Evolutionary conservation across 2,797 vertebrate species (phyloP).

Genomic region (Rhinatrema bivittatum): DNA sequence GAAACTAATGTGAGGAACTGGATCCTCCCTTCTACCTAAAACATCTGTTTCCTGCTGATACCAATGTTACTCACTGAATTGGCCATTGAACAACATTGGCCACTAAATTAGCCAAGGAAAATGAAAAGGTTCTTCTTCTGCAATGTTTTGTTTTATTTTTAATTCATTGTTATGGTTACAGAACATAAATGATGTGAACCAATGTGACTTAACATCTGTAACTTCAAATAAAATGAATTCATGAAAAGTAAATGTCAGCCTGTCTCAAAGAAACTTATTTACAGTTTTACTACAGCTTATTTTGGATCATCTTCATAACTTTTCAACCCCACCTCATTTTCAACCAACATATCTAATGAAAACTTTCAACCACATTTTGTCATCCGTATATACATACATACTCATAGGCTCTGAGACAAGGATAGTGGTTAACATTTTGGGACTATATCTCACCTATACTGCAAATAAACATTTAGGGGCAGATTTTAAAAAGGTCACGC

Average conservation of each 20-base stretch:
- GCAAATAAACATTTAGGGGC: no score
- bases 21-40: background rate
- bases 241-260: slow-evolving; percentile 1
- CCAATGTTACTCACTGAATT: background rate
- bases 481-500: no score
- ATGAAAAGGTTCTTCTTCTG: slow-evolving; percentile 12
- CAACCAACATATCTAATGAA: slow-evolving; percentile 15
- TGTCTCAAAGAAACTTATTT: slow-evolving; percentile 1
- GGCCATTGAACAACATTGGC: no score
- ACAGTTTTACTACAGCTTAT: slow-evolving; percentile 22
- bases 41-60: slow-evolving; percentile 24
- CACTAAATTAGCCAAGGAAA: background rate
- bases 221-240: background rate
- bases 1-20: background rate
- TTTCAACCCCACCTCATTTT: no score
- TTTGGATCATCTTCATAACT: slow-evolving; percentile 26
- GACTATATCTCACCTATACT: slow-evolving; percentile 5
- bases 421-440: background rate
- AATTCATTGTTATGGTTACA: no score
- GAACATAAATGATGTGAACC: no score
- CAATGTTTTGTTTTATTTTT: no score
- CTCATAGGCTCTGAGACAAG: background rate
- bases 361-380: slow-evolving; percentile 11
- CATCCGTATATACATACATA: slow-evolving; percentile 5
- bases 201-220: background rate